Conservation (phyloP, 2,797 vertebrate species). For the Scleropages formosus region DNA sequence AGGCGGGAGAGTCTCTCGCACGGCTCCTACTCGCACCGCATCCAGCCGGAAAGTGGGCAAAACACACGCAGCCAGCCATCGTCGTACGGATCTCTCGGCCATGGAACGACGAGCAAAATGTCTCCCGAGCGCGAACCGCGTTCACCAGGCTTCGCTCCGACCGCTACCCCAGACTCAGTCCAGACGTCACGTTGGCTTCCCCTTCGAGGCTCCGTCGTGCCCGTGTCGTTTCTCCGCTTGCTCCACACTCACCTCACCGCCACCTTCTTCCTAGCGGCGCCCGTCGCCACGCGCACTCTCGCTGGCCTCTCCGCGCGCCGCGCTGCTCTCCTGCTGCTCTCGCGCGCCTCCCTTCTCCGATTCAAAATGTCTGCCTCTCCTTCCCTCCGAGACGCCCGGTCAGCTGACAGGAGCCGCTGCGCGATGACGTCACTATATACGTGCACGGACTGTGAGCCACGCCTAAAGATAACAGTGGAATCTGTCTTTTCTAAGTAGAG, state of each 20-base stretch:
- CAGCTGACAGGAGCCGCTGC: slow-evolving; percentile 63
- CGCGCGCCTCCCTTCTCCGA: slow-evolving; percentile 38
- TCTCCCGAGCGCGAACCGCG: slow-evolving; percentile 37
- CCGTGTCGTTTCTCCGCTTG: slow-evolving; percentile 25
- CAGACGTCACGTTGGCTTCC: too few relatives aligned
- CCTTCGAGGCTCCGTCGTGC: slow-evolving; percentile 8
- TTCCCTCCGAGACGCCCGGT: slow-evolving; percentile 48
- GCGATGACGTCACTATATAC: not conserved
- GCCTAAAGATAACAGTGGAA: not conserved
- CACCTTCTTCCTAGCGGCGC: slow-evolving; percentile 2
- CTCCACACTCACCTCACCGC: not conserved
- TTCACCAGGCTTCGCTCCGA: not conserved
- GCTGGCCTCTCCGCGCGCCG: not conserved
- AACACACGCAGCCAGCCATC: too few relatives aligned
- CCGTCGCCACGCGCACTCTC: slow-evolving; percentile 20
- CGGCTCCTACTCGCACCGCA: too few relatives aligned
- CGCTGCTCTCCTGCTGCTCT: not conserved
- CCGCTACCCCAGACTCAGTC: too few relatives aligned
- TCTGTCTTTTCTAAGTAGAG: too few relatives aligned
- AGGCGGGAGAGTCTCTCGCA: too few relatives aligned
- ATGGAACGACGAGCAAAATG: slow-evolving; percentile 28
- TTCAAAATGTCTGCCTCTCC: slow-evolving; percentile 70
- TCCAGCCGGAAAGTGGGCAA: too few relatives aligned
- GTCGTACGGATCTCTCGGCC: too few relatives aligned
- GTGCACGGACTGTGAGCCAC: not conserved